Percentiles rank a stretch among this genome's conserved stretches.
Evolutionary conservation across 2,888 invertebrate species (phyloP).

Genomic region (Lithophane ornitopus): DNA sequence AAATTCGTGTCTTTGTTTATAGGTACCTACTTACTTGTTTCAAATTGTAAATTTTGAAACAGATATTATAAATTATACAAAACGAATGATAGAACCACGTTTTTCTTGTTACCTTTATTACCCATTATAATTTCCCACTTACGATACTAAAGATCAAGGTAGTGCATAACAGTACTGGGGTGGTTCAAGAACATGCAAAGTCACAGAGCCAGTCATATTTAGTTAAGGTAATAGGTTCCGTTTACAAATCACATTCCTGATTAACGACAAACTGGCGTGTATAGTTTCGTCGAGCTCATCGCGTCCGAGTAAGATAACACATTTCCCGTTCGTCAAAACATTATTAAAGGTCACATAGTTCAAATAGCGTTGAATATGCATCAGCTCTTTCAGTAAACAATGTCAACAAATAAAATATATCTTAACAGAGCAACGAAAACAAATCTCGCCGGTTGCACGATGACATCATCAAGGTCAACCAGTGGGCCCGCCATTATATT

Average conservation of each 20-base stretch:
- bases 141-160: conserved; percentile 12
- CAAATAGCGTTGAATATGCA: conserved; percentile 48
- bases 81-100: neutral
- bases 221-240: conserved; percentile 3
- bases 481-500: conserved; percentile 71
- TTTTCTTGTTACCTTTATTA: neutral
- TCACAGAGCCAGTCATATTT: conserved; percentile 23
- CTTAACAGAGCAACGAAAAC: conserved; percentile 73
- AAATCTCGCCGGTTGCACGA: conserved; percentile 76
- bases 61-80: neutral
- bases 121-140: neutral
- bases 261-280: conserved; percentile 23
- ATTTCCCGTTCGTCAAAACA: conserved; percentile 26
- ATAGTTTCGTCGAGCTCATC: conserved; percentile 10
- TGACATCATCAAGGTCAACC: conserved; percentile 88
- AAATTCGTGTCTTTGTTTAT: neutral
- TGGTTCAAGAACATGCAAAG: conserved; percentile 26
- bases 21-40: neutral
- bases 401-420: conserved; percentile 67
- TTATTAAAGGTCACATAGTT: conserved; percentile 44
- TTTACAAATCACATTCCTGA: conserved; percentile 49
- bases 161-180: neutral
- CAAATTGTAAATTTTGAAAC: neutral
- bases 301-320: conserved; percentile 28
- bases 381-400: conserved; percentile 57